Percentiles rank a stretch among this genome's conserved stretches.
phyloP scores from a whole-genome alignment of 2,797 vertebrate species.

The Bradypus variegatus region DNA sequence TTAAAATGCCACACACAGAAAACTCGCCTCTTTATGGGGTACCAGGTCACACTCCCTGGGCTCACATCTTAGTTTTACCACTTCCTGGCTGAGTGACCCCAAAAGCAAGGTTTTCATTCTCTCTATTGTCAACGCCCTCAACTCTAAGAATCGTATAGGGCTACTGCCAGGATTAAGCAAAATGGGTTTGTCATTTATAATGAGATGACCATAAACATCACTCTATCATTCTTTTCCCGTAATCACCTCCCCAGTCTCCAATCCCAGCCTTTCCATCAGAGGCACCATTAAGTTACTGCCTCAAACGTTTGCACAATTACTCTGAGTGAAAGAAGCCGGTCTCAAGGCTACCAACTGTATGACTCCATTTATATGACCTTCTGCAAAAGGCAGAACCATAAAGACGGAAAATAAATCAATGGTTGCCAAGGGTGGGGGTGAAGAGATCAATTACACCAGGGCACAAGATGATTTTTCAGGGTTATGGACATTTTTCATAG shows the following conservation, averaged over 20 bases:
- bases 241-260: neutral
- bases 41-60: neutral
- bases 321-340: neutral
- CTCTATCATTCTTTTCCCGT: neutral
- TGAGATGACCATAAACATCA: neutral
- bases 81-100: neutral
- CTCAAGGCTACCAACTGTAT: neutral
- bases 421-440: neutral
- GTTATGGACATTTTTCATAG: neutral
- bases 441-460: neutral
- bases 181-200: fast-evolving
- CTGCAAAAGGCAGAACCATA: neutral
- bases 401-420: neutral
- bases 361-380: neutral
- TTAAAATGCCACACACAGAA: fast-evolving
- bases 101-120: neutral
- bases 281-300: neutral
- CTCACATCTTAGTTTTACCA: neutral
- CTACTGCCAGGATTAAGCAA: neutral
- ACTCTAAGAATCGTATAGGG: too few relatives aligned
- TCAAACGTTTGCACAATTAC: too few relatives aligned
- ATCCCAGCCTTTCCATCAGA: neutral
- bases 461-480: neutral
- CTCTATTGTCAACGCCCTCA: neutral
- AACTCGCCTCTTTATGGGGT: too few relatives aligned